Base-by-base conservation (phyloP, 30 jellyfish, hydroid and myxozoan species). In the Catostylus mosaicus region DNA sequence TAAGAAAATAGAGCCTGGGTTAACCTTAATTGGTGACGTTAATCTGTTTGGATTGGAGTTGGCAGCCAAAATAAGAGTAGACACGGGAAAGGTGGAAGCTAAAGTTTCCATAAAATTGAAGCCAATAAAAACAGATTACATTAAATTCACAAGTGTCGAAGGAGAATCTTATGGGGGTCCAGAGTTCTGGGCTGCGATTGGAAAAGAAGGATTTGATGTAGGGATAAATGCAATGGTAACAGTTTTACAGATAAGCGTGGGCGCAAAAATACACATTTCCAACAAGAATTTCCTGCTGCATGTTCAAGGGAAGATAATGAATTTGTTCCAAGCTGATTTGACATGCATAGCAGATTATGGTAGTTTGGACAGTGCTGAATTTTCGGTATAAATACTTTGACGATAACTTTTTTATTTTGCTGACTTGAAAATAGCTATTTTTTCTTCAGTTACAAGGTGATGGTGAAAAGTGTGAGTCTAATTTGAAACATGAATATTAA, bases 301-400 rank as follows among this genome's bases (percentile, higher is more conserved):
- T 12, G 62, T 68, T 16, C 24, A 68, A 18, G 81, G 81, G 38
- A 68, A 46, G 45, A 32, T 68, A 18, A 32, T 38, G 34, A 38
- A 35, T 5, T 22, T 36, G 31, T 68, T 68, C 63, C 34, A 68
- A 68, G 81, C 81, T 6, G 81, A 68, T 23, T 19, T 68, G 62
- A 40, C 60, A 4, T 68, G 81, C 81, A 68, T 23, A 51, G 81
- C 81, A 40, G 57, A 12, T 23, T 68, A 33, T 46, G 81, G 64
- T 23, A 46, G 34, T 68, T 35, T 68, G 34, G 38, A 68, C 18
- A 45, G n/a, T 68, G 62, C 81, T 16, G 81, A 68, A 64, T 68
- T 68, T 38, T 32, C 81, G 81, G 81, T 65, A 65, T 27, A 22
- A 11, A 8, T 2, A n/a, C 52, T n/a, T n/a, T n/a, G n/a, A n/a